Evolutionary conservation across 1,140 invertebrate genomes (phyloP).

Genomic region (Pinna nobilis): DNA sequence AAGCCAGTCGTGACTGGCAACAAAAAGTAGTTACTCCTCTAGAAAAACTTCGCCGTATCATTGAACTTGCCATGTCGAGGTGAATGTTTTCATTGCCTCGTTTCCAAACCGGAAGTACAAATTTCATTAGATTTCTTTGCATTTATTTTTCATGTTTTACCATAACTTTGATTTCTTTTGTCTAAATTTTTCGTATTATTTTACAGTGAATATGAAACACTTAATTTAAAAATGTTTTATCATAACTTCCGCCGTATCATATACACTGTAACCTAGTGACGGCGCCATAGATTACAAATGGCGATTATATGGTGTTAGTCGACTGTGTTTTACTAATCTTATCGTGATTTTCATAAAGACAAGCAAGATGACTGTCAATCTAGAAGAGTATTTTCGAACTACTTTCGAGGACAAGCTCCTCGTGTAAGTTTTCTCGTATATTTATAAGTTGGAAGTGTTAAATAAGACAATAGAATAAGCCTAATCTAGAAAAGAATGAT

Average conservation of each 20-base stretch:
- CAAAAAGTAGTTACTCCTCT: no score
- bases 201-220: background rate
- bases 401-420: slow-evolving; percentile 75
- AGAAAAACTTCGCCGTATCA: no score
- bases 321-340: no score
- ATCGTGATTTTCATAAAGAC: no score
- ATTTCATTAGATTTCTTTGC: background rate
- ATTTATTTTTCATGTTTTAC: background rate
- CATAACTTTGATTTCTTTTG: background rate
- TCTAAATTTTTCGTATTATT: background rate
- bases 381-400: slow-evolving; percentile 74
- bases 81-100: slow-evolving; percentile 28
- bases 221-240: no score
- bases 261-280: no score
- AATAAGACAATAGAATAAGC: no score
- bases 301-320: no score
- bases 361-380: slow-evolving; percentile 69
- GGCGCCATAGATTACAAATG: slow-evolving; percentile 49
- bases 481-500: no score
- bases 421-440: slow-evolving; percentile 72
- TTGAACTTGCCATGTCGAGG: slow-evolving; percentile 9
- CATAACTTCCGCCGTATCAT: no score
- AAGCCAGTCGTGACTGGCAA: no score
- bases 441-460: no score
- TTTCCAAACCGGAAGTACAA: slow-evolving; percentile 24